Evolutionary conservation across 2,888 invertebrate species (phyloP), one percentile per base, ranked within the genome.

Genomic region (Coelopa pilipes): DNA sequence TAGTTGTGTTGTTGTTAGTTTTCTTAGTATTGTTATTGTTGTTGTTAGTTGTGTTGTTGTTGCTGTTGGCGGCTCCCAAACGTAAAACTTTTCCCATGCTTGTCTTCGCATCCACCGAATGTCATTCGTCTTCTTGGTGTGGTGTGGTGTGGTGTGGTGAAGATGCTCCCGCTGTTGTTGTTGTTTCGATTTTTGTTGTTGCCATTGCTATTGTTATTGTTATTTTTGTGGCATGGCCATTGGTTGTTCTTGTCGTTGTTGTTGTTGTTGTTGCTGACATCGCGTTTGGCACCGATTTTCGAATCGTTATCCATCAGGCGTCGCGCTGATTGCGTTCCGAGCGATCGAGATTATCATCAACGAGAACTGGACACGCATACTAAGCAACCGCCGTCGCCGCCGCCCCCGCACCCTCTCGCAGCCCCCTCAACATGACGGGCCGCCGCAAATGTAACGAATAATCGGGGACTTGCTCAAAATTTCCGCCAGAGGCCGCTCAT

Each of bases 341-440:
- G 21, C 57, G 47, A n/a, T 65, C 19, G 49, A 47, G 65, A 65
- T 65, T 47, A n/a, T n/a, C 49, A 65, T 65, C 65, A 49, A 49
- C 17, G 9, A 65, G 47, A 17, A 11, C 17, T 65, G 65, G 47
- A 21, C 49, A 65, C 65, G 65, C 65, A 65, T 65, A 47, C 49
- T n/a, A 65, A 65, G 34, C 34, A 34, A 2, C 7, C 34, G 34
- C 4, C 34, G 34, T 34, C 34, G 2, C 4, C 34, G 34, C 34
- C 2, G 34, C 34, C n/a, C n/a, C n/a, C n/a, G n/a, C n/a, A n/a
- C n/a, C n/a, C n/a, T n/a, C n/a, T n/a, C n/a, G n/a, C n/a, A n/a
- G n/a, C n/a, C n/a, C n/a, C n/a, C n/a, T n/a, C n/a, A n/a, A n/a
- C n/a, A n/a, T n/a, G n/a, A n/a, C n/a, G n/a, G n/a, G n/a, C n/a